Conservation (phyloP, 2,797 vertebrate species). For the Prunella strophiata region DNA sequence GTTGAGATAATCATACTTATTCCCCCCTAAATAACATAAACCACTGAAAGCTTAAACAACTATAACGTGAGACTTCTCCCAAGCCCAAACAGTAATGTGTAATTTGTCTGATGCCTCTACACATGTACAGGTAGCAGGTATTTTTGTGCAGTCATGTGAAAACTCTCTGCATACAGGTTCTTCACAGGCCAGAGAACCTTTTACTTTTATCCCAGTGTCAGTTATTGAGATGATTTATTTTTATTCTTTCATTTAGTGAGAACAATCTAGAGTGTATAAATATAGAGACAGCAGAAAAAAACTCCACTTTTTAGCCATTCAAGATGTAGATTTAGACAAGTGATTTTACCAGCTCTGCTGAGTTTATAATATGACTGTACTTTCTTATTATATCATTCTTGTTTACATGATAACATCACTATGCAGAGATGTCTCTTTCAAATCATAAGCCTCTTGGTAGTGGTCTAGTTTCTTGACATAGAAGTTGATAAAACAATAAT, state of each 20-base stretch:
- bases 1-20: background rate
- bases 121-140: background rate
- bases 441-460: background rate
- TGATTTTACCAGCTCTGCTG: background rate
- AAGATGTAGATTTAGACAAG: background rate
- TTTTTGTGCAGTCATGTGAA: background rate
- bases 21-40: background rate
- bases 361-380: background rate
- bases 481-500: background rate
- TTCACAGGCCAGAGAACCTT: background rate
- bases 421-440: background rate
- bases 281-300: background rate
- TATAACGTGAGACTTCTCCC: background rate
- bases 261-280: background rate
- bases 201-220: background rate
- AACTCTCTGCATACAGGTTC: background rate
- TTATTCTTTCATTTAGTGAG: background rate
- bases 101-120: background rate
- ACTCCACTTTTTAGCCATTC: background rate
- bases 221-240: background rate
- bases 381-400: background rate
- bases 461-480: background rate
- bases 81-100: background rate
- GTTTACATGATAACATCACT: background rate
- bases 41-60: background rate